phyloP scores from a whole-genome alignment of 2,113 vertebrate species.

The Ascaphus truei region DNA sequence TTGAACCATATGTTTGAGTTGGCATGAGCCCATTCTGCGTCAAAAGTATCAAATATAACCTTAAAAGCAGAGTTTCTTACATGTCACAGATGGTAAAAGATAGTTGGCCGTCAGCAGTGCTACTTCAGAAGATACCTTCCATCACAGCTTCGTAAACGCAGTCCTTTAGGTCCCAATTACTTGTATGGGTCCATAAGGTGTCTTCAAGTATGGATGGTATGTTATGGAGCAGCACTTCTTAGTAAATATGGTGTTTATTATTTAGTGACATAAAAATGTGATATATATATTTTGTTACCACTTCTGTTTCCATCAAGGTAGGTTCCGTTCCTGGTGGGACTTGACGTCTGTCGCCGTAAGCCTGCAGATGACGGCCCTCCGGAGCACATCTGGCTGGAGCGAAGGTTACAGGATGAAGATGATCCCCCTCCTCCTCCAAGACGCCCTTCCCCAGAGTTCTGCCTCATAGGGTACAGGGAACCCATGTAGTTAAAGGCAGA shows the following conservation, averaged over 20 bases:
- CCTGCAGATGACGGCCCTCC: slow-evolving; percentile 57
- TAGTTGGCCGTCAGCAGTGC: too few relatives aligned
- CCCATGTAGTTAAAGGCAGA: slow-evolving; percentile 65
- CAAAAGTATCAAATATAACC: too few relatives aligned
- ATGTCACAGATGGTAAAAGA: too few relatives aligned
- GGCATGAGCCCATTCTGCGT: too few relatives aligned
- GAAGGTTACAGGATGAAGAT: slow-evolving; percentile 57
- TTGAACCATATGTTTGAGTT: too few relatives aligned
- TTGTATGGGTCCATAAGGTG: too few relatives aligned
- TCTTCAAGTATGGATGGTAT: too few relatives aligned
- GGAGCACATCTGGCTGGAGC: slow-evolving; percentile 51
- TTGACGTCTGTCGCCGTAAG: slow-evolving; percentile 69
- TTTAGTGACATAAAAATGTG: not conserved
- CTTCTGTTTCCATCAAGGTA: slow-evolving; percentile 80
- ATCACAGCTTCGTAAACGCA: too few relatives aligned
- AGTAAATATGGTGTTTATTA: not conserved
- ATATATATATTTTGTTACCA: slow-evolving; percentile 61
- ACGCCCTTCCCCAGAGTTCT: slow-evolving; percentile 51
- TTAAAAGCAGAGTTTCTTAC: too few relatives aligned
- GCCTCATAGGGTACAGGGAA: slow-evolving; percentile 60
- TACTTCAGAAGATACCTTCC: too few relatives aligned
- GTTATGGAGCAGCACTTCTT: too few relatives aligned
- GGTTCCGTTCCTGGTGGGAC: slow-evolving; percentile 61
- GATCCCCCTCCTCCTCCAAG: slow-evolving; percentile 44
- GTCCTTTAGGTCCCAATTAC: too few relatives aligned